Base-by-base conservation (phyloP, 2,888 invertebrate species). In the Nycteola revayana region DNA sequence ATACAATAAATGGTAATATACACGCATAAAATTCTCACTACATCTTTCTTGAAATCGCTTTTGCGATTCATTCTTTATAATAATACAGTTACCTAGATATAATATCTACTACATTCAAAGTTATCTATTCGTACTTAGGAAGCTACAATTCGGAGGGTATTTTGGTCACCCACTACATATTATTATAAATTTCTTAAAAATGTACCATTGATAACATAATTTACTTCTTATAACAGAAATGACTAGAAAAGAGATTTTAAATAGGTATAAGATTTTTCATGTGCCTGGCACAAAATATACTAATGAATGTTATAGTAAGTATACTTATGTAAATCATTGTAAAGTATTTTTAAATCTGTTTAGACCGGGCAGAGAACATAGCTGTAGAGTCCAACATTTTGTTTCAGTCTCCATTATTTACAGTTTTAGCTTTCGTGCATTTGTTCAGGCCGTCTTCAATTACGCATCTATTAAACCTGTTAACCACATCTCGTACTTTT, bases 401-500 rank as follows among this genome's bases (percentile, higher is more conserved):
- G 30, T 23, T 56, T 73, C 73, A 75, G 68, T 75, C 75, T 75
- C 69, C 72, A 42, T 60, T 60, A 55, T 69, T 75, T 32, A 71
- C 45, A 48, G 57, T 42, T 64, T 75, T 79, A 9, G 50, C 44
- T 54, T 70, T 72, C 27, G 51, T 39, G 21, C 43, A 50, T 49
- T 70, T 68, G 32, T 46, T 54, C 6, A 51, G 49, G 27, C 57
- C 51, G 7, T 60, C 61, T 6, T 53, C 56, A 1, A 68, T 55
- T 9, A 75, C 71, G 29, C 70, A 67, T 17, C 61, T 84, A 40
- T 89, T 89, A 32, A 89, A 80, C 65, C 76, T 75, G 28, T 89
- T 87, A 0, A 89, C 87, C 1, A 87, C 89, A 44, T 89, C 88
- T 40, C 88, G 72, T 1, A 89, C 89, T 49, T 85, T 88, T 0